These are phyloP conservation scores for Graptemys geographica DNA, from an alignment of 2,797 vertebrate species.

Conservation along the genomic window DNA sequence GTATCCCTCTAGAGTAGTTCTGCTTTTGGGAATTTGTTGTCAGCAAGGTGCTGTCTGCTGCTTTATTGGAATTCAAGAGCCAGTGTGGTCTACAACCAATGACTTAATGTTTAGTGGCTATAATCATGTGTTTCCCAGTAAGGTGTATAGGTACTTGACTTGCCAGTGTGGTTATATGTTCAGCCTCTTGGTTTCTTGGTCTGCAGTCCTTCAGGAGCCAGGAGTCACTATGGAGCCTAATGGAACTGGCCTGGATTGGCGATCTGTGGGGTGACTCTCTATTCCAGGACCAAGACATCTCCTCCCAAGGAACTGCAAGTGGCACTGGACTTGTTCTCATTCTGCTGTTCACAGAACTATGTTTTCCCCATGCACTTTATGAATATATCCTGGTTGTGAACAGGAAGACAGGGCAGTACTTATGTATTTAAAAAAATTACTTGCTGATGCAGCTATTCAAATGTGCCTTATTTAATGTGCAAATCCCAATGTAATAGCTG, in stretches of 20 bases:
- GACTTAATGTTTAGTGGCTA: neutral
- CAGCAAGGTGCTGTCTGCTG: neutral
- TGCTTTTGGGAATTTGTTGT: neutral
- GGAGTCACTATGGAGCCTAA: neutral
- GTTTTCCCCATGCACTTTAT: conserved; percentile 4
- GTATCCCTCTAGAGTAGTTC: neutral
- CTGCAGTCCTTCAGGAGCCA: conserved; percentile 26
- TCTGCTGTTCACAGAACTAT: neutral
- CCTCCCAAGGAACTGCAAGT: no score
- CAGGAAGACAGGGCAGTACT: neutral
- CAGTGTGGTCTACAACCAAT: neutral
- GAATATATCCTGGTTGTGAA: neutral
- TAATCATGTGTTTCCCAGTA: neutral
- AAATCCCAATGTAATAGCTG: neutral
- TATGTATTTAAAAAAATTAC: neutral
- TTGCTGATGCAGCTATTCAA: neutral
- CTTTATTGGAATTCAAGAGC: neutral
- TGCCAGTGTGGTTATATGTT: neutral
- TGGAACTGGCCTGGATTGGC: conserved; percentile 4
- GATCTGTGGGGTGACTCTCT: neutral
- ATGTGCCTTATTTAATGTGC: neutral
- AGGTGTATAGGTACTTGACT: neutral
- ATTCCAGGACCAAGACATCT: neutral
- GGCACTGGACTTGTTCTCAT: neutral
- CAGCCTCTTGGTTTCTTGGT: neutral